These are phyloP conservation scores for Maniola jurtina DNA, from an alignment of 1,140 invertebrate genomes.

Conservation along the genomic window DNA sequence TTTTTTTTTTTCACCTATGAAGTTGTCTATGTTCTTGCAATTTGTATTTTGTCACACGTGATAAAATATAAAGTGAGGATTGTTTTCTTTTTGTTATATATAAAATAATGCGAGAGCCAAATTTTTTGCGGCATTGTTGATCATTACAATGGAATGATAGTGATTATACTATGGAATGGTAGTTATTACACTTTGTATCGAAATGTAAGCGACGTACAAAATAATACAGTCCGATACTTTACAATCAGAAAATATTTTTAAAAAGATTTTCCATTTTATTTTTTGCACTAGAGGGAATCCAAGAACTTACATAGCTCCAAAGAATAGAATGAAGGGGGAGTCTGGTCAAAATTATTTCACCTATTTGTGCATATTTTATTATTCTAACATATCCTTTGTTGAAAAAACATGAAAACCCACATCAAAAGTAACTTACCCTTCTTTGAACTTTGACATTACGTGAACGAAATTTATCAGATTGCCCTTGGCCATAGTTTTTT, in stretches of 20 bases:
- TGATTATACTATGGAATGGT: neutral
- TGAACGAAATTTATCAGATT: slow-evolving; percentile 39
- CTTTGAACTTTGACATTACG: slow-evolving; percentile 52
- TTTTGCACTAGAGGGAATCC: no score
- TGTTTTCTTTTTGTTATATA: neutral
- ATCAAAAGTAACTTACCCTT: slow-evolving; percentile 30
- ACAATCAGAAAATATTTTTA: no score
- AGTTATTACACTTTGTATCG: neutral
- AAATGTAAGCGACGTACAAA: no score
- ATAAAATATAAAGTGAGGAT: neutral
- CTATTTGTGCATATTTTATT: neutral
- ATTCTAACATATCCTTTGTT: neutral
- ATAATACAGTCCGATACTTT: no score
- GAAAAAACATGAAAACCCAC: neutral
- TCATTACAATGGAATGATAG: neutral
- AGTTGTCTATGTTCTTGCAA: slow-evolving; percentile 20
- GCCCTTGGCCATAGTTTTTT: slow-evolving; percentile 24
- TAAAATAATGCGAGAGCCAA: neutral
- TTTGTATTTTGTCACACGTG: slow-evolving; percentile 21
- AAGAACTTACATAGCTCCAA: no score
- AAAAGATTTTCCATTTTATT: no score
- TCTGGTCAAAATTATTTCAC: no score
- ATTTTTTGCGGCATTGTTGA: neutral
- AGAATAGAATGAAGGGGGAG: no score
- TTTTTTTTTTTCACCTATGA: slow-evolving; percentile 20